Evolutionary conservation across 2,113 vertebrate species (phyloP).

Genomic region (Sialia sialis): DNA sequence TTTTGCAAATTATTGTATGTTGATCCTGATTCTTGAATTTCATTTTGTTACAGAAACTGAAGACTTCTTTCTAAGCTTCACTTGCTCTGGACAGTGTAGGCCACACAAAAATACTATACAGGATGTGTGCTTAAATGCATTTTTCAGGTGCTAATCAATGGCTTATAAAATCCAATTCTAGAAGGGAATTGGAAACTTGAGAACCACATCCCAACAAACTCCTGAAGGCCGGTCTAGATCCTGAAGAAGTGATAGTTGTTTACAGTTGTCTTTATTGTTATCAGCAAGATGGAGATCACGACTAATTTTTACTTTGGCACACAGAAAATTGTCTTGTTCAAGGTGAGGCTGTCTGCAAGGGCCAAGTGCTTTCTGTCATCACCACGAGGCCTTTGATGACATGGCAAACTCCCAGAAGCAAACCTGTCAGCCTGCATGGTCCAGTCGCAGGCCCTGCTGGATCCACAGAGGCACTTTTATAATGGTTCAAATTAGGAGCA

Average conservation of each 20-base stretch:
- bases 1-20: not conserved
- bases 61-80: not conserved
- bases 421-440: not conserved
- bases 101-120: not conserved
- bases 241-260: not conserved
- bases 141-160: conserved; percentile 10
- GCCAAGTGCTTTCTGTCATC: conserved; percentile 8
- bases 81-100: not conserved
- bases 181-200: not conserved
- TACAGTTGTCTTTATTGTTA: conserved; percentile 19
- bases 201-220: not conserved
- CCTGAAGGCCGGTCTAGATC: not conserved
- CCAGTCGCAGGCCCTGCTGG: not conserved
- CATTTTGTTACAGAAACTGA: not conserved
- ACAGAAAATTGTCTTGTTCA: not conserved
- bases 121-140: not conserved
- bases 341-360: not conserved
- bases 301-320: conserved; percentile 45
- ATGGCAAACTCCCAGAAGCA: conserved; percentile 12
- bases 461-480: conserved; percentile 60
- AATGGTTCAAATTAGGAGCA: conserved; percentile 30
- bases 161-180: conserved; percentile 28
- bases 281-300: not conserved
- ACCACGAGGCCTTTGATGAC: not conserved
- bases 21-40: not conserved